Base-by-base conservation (phyloP, 2,797 vertebrate genomes). In the Tachyglossus aculeatus region DNA sequence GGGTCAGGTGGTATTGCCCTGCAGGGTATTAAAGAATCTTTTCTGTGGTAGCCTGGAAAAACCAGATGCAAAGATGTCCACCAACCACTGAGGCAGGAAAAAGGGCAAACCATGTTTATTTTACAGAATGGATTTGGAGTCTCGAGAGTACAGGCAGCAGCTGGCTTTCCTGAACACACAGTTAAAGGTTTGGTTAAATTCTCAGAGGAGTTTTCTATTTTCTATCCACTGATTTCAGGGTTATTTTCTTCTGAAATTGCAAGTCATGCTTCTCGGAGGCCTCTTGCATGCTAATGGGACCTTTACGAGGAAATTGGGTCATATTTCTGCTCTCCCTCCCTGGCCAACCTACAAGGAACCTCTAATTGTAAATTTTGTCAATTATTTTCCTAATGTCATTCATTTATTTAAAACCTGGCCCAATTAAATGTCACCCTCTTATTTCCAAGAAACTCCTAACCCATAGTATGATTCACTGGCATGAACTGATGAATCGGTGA, bases 191-290 rank as follows among this genome's bases (percentile, higher is more conserved):
- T 19, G 40, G 33, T 36, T 13, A 56, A 54, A 51, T 18, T 67
- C 52, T 74, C 80, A 24, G 27, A 36, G 64, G 63, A 60, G 16
- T 52, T 68, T 59, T 53, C 68, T 31, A n/a, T 34, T 83, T 77
- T 67, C 78, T 59, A 13, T 7, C 33, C 50, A 19, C 18, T 37
- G 65, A 52, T 58, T 62, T 59, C 54, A 57, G 73, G 52, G 16
- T 43, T 33, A 37, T 69, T 85, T 72, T 54, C 53, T 25, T 53
- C 48, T 27, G 9, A 21, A 33, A 72, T 21, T 4, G 1, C 3
- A 33, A 34, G 27, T 14, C 54, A 5, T 10, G 14, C 74, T 9
- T 15, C 40, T 5, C 1, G 24, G 62, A 52, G 36, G 45, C 36
- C 25, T 21, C 7, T 1, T n/a, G 34, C 11, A 1, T n/a, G 25